A percentile compares a stretch with the other conserved stretches of the same genome.
phyloP scores from a whole-genome alignment of 2,888 invertebrate genomes.

The Cactoblastis cactorum region DNA sequence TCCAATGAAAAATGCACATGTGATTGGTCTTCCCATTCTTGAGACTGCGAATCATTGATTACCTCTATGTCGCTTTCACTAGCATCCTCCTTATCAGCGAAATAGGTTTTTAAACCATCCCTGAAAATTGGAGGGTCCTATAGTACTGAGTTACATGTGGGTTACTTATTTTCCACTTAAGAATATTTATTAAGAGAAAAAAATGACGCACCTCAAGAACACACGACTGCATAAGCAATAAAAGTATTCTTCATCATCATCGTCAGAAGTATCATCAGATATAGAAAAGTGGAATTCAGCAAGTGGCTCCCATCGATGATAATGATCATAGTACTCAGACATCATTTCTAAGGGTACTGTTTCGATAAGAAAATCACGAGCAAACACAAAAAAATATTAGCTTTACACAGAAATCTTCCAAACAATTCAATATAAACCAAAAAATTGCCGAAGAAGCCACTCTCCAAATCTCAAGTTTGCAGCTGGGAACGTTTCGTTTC shows the following conservation, averaged over 20 bases:
- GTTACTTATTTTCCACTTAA: too few relatives aligned
- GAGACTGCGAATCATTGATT: slow-evolving; percentile 46
- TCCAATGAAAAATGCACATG: slow-evolving; percentile 74
- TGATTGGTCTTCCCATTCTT: slow-evolving; percentile 63
- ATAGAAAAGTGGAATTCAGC: slow-evolving; percentile 80
- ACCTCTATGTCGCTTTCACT: slow-evolving; percentile 67
- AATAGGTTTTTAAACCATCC: slow-evolving; percentile 57
- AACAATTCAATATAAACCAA: slow-evolving; percentile 1
- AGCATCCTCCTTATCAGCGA: slow-evolving; percentile 53
- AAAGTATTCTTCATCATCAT: slow-evolving; percentile 73
- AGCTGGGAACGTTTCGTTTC: slow-evolving; percentile 6
- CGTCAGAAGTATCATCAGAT: slow-evolving; percentile 54
- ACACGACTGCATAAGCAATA: slow-evolving; percentile 86
- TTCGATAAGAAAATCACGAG: neutral
- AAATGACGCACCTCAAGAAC: slow-evolving; percentile 78
- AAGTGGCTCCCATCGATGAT: slow-evolving; percentile 82
- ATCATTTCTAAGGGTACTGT: slow-evolving; percentile 39
- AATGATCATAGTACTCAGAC: slow-evolving; percentile 65
- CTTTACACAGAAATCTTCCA: neutral
- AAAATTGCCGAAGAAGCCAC: slow-evolving; percentile 24
- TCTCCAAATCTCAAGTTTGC: neutral
- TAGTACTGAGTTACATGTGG: neutral
- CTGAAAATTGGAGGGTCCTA: slow-evolving; percentile 28
- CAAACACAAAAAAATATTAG: neutral
- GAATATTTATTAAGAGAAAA: neutral